Conservation (phyloP, 2,797 vertebrate genomes). For the Dendrocincla fuliginosa region DNA sequence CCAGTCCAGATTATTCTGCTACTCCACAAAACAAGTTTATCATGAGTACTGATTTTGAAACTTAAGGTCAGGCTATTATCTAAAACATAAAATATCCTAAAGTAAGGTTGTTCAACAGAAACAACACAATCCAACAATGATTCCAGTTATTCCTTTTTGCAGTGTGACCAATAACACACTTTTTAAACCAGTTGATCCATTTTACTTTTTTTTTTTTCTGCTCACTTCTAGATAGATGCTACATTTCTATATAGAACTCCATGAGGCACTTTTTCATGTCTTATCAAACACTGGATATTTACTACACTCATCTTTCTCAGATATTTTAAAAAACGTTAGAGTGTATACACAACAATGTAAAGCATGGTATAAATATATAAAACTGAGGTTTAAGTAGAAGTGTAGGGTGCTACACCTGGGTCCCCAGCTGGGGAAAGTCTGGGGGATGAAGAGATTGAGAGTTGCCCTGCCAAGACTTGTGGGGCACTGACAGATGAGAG, state of each 20-base stretch:
- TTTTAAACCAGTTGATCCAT: not conserved
- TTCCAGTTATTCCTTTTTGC: not conserved
- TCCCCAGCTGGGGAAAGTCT: not conserved
- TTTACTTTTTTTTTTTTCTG: not conserved
- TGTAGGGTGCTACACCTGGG: not conserved
- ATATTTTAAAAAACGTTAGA: not conserved
- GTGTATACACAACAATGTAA: not conserved
- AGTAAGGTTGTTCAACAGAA: not conserved
- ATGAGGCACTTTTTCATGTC: not conserved
- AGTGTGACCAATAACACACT: not conserved
- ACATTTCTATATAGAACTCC: not conserved
- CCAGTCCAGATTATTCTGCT: not conserved
- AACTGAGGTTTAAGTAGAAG: not conserved
- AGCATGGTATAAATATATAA: not conserved
- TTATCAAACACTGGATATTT: not conserved
- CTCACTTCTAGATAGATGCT: not conserved
- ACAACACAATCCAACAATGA: not conserved
- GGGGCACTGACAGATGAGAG: not conserved
- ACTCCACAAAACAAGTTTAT: not conserved
- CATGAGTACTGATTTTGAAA: not conserved
- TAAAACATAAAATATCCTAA: not conserved
- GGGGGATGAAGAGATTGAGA: not conserved
- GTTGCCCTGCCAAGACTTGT: not conserved
- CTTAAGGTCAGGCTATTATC: not conserved
- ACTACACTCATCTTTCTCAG: not conserved